These are phyloP conservation scores for Onychomys arenicola DNA, from an alignment of 2,797 vertebrate species.

Conservation along the genomic window DNA sequence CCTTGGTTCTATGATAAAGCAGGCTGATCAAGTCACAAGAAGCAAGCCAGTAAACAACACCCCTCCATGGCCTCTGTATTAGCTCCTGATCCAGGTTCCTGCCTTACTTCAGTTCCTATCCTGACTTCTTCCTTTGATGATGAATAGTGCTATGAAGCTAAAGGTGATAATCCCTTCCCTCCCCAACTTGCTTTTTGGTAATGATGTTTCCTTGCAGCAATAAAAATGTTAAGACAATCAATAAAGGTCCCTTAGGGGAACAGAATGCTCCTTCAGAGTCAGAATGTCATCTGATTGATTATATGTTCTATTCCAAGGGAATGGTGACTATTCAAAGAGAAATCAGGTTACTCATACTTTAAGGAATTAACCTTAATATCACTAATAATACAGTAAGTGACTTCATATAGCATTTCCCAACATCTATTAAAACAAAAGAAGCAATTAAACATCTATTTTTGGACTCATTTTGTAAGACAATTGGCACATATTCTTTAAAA, in stretches of 20 bases:
- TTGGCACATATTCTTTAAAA: not conserved
- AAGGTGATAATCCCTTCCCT: not conserved
- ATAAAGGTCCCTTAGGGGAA: not conserved
- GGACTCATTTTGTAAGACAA: not conserved
- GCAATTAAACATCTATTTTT: slow-evolving; percentile 24
- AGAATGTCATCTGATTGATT: not conserved
- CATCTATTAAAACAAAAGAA: not conserved
- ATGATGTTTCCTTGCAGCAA: not conserved
- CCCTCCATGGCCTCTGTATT: too few relatives aligned
- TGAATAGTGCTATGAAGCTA: not conserved
- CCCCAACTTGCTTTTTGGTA: not conserved
- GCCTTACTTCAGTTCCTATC: not conserved
- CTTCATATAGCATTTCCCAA: not conserved
- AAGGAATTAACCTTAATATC: slow-evolving; percentile 9
- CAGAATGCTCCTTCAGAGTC: not conserved
- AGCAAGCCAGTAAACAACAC: too few relatives aligned
- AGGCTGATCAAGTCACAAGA: not conserved
- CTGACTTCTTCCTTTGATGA: not conserved
- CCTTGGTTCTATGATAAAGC: not conserved
- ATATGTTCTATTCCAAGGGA: not conserved
- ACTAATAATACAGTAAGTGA: not conserved
- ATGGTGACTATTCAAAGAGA: not conserved
- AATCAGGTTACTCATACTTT: not conserved
- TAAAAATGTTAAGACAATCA: not conserved
- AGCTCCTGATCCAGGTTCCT: not conserved